A percentile compares a stretch with the other conserved stretches of the same genome.
These are phyloP conservation scores for Lanistes nyassanus DNA, from an alignment of 1,140 invertebrate species.

Conservation along the genomic window DNA sequence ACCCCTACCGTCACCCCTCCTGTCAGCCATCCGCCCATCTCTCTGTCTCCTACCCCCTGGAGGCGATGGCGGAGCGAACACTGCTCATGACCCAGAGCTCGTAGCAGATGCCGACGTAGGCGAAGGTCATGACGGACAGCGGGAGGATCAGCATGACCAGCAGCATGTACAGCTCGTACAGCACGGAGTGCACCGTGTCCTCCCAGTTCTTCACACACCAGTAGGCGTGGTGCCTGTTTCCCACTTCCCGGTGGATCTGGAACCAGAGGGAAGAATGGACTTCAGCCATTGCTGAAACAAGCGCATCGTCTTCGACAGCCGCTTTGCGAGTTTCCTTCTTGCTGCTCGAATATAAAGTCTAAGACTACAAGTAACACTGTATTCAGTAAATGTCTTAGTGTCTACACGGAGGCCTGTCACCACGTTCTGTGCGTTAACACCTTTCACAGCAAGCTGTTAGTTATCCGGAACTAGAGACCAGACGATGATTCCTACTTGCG, in stretches of 20 bases:
- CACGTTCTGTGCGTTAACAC: no score
- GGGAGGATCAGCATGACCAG: constrained; percentile 75
- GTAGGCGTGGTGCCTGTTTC: constrained; percentile 68
- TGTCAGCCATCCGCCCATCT: not conserved
- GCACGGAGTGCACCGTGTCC: constrained; percentile 67
- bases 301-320: no score
- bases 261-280: constrained; percentile 28
- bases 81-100: constrained; percentile 72
- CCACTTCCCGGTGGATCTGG: constrained; percentile 72
- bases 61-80: constrained; percentile 42
- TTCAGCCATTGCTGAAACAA: not conserved
- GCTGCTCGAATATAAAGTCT: no score
- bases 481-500: no score
- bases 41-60: constrained; percentile 27
- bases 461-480: no score
- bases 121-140: constrained; percentile 74
- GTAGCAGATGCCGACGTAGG: constrained; percentile 76
- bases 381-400: no score
- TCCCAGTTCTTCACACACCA: constrained; percentile 75
- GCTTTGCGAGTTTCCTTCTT: no score
- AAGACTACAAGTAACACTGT: no score
- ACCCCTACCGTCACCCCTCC: not conserved
- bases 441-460: no score
- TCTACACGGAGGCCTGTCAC: no score
- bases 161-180: constrained; percentile 78